Conservation (phyloP, 2,113 vertebrate species). For the Apodemus speciosus region DNA sequence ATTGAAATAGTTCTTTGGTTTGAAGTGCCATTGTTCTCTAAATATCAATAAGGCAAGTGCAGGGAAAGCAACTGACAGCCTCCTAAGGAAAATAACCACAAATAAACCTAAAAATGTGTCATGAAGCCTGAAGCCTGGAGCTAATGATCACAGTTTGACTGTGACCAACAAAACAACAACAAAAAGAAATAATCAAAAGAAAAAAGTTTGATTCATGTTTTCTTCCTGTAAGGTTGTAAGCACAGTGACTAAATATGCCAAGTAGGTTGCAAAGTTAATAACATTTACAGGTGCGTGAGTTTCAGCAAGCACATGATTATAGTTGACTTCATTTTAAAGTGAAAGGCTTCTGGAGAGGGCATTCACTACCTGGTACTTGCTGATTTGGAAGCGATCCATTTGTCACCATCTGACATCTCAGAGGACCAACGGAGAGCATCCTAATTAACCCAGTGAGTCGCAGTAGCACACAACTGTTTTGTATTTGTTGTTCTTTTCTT, state of each 20-base stretch:
- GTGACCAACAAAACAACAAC: not conserved
- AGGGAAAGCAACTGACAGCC: not conserved
- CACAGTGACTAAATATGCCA: slow-evolving; percentile 45
- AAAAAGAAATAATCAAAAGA: too few relatives aligned
- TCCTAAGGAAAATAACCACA: slow-evolving; percentile 24
- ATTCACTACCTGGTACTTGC: not conserved
- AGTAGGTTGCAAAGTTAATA: slow-evolving; percentile 57
- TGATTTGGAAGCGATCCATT: not conserved
- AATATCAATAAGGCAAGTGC: slow-evolving; percentile 27
- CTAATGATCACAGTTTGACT: slow-evolving; percentile 31
- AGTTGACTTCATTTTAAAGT: slow-evolving; percentile 69
- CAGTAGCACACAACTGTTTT: slow-evolving; percentile 33
- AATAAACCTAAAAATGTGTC: not conserved
- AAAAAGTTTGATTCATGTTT: slow-evolving; percentile 40
- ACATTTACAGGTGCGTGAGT: slow-evolving; percentile 8
- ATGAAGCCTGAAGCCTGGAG: slow-evolving; percentile 45
- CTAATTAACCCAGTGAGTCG: slow-evolving; percentile 68
- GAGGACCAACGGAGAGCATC: slow-evolving; percentile 22
- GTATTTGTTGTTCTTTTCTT: not conserved
- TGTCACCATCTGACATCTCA: slow-evolving; percentile 32
- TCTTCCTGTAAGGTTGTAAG: slow-evolving; percentile 48
- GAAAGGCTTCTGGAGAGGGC: slow-evolving; percentile 44
- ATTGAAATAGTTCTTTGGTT: slow-evolving; percentile 42
- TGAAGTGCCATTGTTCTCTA: slow-evolving; percentile 43
- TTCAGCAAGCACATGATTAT: slow-evolving; percentile 28